Evolutionary conservation across 2,888 invertebrate genomes (phyloP).

Genomic region (Troides aeacus): DNA sequence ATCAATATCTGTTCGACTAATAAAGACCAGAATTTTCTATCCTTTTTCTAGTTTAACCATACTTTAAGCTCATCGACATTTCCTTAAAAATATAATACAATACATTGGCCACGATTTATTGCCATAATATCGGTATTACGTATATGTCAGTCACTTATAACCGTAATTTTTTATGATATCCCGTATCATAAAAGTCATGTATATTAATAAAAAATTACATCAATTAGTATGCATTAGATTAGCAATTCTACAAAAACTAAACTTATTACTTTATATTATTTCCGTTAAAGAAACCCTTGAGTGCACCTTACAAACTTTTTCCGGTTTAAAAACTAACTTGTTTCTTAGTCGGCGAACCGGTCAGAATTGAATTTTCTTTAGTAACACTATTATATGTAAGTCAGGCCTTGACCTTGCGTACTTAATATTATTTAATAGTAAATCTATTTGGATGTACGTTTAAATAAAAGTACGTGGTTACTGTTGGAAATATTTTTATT

Average conservation of each 20-base stretch:
- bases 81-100: no score
- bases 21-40: no score
- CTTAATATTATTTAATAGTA: no score
- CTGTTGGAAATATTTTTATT: constrained; percentile 71
- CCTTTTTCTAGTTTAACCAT: no score
- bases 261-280: background rate
- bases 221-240: no score
- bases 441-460: background rate
- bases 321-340: background rate
- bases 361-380: background rate
- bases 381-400: background rate
- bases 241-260: background rate
- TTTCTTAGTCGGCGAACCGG: background rate
- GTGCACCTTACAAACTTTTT: background rate
- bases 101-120: no score
- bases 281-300: background rate
- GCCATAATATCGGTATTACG: no score
- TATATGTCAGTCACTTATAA: background rate
- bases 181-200: background rate
- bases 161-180: background rate
- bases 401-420: background rate
- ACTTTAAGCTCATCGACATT: no score
- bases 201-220: background rate
- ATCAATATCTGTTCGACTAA: no score
- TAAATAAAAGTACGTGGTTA: constrained; percentile 42